Evolutionary conservation across 2,888 invertebrate species (phyloP).

Genomic region (Macrosiphum euphorbiae): DNA sequence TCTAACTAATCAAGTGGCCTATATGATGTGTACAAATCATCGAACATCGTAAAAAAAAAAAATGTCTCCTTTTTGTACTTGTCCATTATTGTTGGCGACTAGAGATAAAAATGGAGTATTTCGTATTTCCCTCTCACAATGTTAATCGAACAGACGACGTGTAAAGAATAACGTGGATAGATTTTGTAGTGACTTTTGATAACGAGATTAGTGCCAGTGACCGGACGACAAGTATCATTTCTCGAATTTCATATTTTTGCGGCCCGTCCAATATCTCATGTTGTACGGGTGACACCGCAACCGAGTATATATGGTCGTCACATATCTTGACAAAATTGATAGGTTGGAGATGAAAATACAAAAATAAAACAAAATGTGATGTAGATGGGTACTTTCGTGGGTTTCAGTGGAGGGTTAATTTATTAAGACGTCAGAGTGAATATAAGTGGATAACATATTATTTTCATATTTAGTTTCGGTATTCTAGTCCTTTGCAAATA

Average conservation of each 20-base stretch:
- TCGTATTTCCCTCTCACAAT: neutral
- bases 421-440: neutral
- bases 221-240: neutral
- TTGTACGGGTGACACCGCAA: neutral
- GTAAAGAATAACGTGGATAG: neutral
- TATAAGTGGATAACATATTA: neutral
- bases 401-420: neutral
- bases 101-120: neutral
- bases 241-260: slow-evolving; percentile 15
- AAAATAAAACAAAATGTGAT: neutral
- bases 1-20: neutral
- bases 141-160: neutral
- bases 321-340: slow-evolving; percentile 3
- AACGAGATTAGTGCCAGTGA: neutral
- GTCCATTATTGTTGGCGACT: neutral
- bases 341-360: neutral
- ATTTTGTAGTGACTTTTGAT: slow-evolving; percentile 1
- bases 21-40: neutral
- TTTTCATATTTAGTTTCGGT: neutral
- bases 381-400: neutral
- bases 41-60: neutral
- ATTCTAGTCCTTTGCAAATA: neutral
- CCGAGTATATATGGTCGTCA: neutral
- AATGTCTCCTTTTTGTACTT: neutral
- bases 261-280: neutral